Evolutionary conservation across 53 echinoderm and acorn worm species (phyloP).

Genomic region (Arbacia lixula): DNA sequence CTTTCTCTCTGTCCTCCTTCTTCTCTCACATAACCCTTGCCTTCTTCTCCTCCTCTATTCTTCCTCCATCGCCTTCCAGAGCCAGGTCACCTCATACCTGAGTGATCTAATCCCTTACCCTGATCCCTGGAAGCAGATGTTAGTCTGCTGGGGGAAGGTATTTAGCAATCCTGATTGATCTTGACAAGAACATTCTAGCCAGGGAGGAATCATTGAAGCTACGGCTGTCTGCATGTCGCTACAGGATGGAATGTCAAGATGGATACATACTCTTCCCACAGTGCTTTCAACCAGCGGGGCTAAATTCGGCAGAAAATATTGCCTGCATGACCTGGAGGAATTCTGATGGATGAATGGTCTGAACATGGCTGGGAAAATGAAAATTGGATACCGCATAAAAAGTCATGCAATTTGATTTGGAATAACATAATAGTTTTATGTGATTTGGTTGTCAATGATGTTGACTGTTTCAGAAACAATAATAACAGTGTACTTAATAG

Average conservation of each 20-base stretch:
- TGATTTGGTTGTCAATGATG: too few relatives aligned
- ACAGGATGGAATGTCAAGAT: constrained; percentile 4
- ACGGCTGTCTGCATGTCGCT: background rate
- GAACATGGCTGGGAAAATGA: too few relatives aligned
- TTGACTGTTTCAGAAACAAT: too few relatives aligned
- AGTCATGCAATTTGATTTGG: too few relatives aligned
- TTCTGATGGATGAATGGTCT: too few relatives aligned
- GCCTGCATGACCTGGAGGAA: too few relatives aligned
- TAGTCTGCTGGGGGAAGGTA: constrained; percentile 1
- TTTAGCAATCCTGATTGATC: constrained; percentile 24
- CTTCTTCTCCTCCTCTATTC: background rate
- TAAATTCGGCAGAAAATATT: too few relatives aligned
- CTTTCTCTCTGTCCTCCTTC: background rate
- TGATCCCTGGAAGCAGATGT: constrained; percentile 42
- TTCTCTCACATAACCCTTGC: background rate
- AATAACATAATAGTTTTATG: too few relatives aligned
- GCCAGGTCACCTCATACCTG: constrained; percentile 15
- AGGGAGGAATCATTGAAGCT: background rate
- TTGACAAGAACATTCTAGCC: constrained; percentile 15
- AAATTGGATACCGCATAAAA: too few relatives aligned
- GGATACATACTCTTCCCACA: too few relatives aligned
- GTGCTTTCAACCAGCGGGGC: too few relatives aligned
- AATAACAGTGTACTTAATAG: too few relatives aligned
- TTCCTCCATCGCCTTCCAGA: background rate
- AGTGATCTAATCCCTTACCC: constrained; percentile 2